These are phyloP conservation scores for Esox niger DNA, from an alignment of 2,113 vertebrate genomes.

Conservation along the genomic window DNA sequence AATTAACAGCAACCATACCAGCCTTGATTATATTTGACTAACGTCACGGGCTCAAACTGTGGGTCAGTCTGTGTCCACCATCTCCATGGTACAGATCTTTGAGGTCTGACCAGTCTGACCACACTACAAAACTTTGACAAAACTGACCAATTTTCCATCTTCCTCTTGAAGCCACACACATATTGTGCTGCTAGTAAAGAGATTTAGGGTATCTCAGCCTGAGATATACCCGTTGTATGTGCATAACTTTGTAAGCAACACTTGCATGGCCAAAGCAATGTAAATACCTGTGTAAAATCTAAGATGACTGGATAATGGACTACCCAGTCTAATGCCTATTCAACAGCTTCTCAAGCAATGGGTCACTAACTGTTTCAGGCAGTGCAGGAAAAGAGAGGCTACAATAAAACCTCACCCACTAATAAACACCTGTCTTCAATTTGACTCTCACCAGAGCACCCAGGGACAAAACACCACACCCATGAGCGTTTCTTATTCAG, in stretches of 20 bases:
- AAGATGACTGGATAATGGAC: constrained; percentile 36
- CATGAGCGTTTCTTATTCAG: constrained; percentile 11
- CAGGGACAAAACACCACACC: not conserved
- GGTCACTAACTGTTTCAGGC: too few relatives aligned
- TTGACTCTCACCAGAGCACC: not conserved
- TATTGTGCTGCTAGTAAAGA: not conserved
- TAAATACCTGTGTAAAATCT: constrained; percentile 37
- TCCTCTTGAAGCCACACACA: too few relatives aligned
- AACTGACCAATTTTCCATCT: too few relatives aligned
- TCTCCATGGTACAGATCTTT: too few relatives aligned
- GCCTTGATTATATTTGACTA: too few relatives aligned
- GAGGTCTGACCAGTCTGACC: too few relatives aligned
- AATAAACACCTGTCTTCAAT: too few relatives aligned
- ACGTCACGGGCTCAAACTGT: too few relatives aligned
- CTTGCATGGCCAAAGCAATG: constrained; percentile 17
- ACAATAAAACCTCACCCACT: not conserved
- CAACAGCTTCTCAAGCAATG: constrained; percentile 41
- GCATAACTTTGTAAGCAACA: constrained; percentile 22
- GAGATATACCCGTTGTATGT: not conserved
- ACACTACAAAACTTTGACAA: too few relatives aligned
- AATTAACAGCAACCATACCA: too few relatives aligned
- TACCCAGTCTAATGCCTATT: constrained; percentile 41
- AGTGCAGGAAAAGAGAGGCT: constrained; percentile 30
- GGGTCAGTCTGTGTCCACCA: too few relatives aligned
- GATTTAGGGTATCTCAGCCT: not conserved